Conservation (phyloP, 1,140 invertebrate species). For the Copidosoma floridanum region DNA sequence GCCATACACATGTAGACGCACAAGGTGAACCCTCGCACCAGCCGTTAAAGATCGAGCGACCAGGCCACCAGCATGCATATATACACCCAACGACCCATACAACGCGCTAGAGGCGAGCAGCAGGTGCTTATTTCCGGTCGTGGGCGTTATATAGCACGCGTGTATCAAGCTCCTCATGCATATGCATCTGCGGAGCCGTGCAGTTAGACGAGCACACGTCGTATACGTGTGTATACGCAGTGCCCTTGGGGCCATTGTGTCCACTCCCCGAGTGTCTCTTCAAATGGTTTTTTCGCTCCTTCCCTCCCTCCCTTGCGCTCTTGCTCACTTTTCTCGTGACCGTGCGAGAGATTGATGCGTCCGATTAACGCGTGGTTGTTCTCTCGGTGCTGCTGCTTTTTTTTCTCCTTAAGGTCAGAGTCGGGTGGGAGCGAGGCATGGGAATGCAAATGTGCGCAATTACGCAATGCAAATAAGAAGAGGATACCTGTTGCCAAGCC, state of each 20-base stretch:
- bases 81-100: too few relatives aligned
- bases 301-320: slow-evolving; percentile 24
- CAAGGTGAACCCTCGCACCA: too few relatives aligned
- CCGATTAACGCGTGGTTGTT: slow-evolving; percentile 5
- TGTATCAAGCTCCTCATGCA: slow-evolving; percentile 36
- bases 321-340: slow-evolving; percentile 51
- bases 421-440: not conserved
- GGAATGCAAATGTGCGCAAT: slow-evolving; percentile 11
- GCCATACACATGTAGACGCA: too few relatives aligned
- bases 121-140: slow-evolving; percentile 54
- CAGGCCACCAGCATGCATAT: too few relatives aligned
- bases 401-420: not conserved
- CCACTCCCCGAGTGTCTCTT: slow-evolving; percentile 42
- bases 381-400: not conserved
- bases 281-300: slow-evolving; percentile 36
- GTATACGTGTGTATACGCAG: slow-evolving; percentile 29
- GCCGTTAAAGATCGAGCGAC: too few relatives aligned
- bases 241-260: slow-evolving; percentile 43
- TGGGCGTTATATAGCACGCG: slow-evolving; percentile 29
- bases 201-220: too few relatives aligned
- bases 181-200: too few relatives aligned
- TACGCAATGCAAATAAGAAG: slow-evolving; percentile 17
- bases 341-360: slow-evolving; percentile 4
- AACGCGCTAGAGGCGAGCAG: too few relatives aligned
- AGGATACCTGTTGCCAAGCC: not conserved